Base-by-base conservation (phyloP, 2,113 vertebrate genomes). In the Macrotus californicus region DNA sequence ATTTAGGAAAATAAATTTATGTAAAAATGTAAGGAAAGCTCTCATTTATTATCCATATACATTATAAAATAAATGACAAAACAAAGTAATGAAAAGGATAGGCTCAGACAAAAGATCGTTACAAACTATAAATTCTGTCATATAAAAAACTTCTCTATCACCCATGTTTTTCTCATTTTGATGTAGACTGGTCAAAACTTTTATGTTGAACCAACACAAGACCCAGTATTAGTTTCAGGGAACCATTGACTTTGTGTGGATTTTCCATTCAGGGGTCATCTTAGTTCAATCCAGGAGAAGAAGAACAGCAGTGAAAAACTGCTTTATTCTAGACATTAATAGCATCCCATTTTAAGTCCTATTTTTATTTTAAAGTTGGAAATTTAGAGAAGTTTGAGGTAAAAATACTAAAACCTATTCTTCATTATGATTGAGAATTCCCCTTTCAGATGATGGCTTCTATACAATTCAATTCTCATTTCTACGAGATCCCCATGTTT, bases 1-100 rank as follows among this genome's bases (percentile, higher is more conserved):
- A 92, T 61, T 96, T 94, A 87, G 73, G 41, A 92, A 89, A 85
- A 84, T 46, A 94, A 64, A 50, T 92, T 21, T 69, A 67, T 87
- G 81, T 56, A 94, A 91, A 82, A 82, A 72, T 79, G 67, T 31
- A 92, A 86, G n/a, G 56, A 70, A 59, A 1, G 7, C 5, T 88
- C 10, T 9, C 15, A 59, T 39, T 77, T 80, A 39, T 46, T 70
- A 24, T 19, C 15, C 43, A 36, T 52, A 52, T 82, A 43, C 76
- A 70, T 86, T 19, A 41, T 89, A 87, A 43, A n/a, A 48, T 29
- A 56, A 36, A 84, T 79, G 39, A 39, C 43, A 89, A 52, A 52
- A 64, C 26, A 64, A 21, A 34, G 75, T 88, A 75, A 41, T 84
- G 67, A 50, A 93, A 87, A 82, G 10, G 11, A 72, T 24, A 43